Conservation (phyloP, 2,797 vertebrate species). For the Apogon talboti region DNA sequence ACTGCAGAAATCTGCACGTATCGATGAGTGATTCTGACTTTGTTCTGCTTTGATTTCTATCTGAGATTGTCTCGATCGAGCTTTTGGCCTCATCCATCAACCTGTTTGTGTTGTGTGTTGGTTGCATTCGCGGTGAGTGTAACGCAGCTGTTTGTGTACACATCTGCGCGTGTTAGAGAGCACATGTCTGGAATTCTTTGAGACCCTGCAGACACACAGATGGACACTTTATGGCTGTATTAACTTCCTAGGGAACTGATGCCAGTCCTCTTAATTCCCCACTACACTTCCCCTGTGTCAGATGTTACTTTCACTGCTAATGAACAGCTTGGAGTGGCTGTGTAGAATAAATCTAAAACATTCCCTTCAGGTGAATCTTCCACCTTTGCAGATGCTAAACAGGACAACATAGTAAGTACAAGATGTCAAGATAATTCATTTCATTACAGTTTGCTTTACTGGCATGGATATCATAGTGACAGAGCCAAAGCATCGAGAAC, state of each 20-base stretch:
- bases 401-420: background rate
- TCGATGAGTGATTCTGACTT: slow-evolving; percentile 36
- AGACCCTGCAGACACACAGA: slow-evolving; percentile 47
- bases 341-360: slow-evolving; percentile 24
- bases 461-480: too few relatives aligned
- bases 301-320: slow-evolving; percentile 38
- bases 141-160: slow-evolving; percentile 28
- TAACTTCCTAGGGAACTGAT: slow-evolving; percentile 38
- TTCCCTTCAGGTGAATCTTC: slow-evolving; percentile 19
- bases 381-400: slow-evolving; percentile 19
- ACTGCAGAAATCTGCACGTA: slow-evolving; percentile 26
- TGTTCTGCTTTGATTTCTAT: slow-evolving; percentile 14
- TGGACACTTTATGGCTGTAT: slow-evolving; percentile 51
- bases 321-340: slow-evolving; percentile 17
- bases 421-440: too few relatives aligned
- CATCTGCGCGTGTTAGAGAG: background rate
- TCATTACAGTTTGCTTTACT: too few relatives aligned
- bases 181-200: slow-evolving; percentile 50
- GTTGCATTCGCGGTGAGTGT: slow-evolving; percentile 1
- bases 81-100: slow-evolving; percentile 17
- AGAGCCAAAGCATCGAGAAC: too few relatives aligned
- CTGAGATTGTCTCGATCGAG: slow-evolving; percentile 8
- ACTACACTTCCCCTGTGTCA: slow-evolving; percentile 25
- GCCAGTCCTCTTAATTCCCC: slow-evolving; percentile 27
- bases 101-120: slow-evolving; percentile 27